Percentiles rank a stretch among this genome's conserved stretches.
Conservation (phyloP, 64 coral and sea anemone species). For the Pocillopora verrucosa region DNA sequence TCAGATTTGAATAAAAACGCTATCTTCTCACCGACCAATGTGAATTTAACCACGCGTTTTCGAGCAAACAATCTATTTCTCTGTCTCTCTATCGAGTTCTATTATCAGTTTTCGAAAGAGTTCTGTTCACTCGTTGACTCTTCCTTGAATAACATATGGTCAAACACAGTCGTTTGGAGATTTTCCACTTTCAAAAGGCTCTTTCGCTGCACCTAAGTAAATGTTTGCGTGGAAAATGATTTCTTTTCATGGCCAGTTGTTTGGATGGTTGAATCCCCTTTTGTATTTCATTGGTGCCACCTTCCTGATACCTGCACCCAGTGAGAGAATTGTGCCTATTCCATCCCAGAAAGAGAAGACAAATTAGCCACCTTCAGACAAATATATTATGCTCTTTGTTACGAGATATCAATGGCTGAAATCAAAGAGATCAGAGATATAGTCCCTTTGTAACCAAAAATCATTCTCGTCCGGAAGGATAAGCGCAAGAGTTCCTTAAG, state of each 20-base stretch:
- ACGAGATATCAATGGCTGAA: not conserved
- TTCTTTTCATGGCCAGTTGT: conserved; percentile 44
- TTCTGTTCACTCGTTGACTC: conserved; percentile 10
- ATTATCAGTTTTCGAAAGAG: not conserved
- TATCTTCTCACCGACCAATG: no score
- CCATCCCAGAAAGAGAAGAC: not conserved
- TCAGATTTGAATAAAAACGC: no score
- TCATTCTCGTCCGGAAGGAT: no score
- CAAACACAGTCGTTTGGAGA: conserved; percentile 39
- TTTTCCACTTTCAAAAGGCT: conserved; percentile 36
- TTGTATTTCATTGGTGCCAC: conserved; percentile 26
- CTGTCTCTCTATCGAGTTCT: not conserved
- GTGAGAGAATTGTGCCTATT: not conserved
- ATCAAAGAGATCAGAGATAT: not conserved
- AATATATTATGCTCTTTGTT: not conserved
- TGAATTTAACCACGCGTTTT: not conserved
- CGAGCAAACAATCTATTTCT: not conserved
- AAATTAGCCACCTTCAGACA: conserved; percentile 2
- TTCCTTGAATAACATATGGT: conserved; percentile 32
- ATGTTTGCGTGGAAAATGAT: conserved; percentile 45
- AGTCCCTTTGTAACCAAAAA: no score
- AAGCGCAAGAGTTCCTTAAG: no score
- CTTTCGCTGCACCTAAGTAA: conserved; percentile 46
- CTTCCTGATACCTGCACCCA: not conserved
- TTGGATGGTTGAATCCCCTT: conserved; percentile 10